Evolutionary conservation across 1,140 invertebrate species (phyloP), one percentile per base, ranked within the genome.

Genomic region (Drosophila orosa): DNA sequence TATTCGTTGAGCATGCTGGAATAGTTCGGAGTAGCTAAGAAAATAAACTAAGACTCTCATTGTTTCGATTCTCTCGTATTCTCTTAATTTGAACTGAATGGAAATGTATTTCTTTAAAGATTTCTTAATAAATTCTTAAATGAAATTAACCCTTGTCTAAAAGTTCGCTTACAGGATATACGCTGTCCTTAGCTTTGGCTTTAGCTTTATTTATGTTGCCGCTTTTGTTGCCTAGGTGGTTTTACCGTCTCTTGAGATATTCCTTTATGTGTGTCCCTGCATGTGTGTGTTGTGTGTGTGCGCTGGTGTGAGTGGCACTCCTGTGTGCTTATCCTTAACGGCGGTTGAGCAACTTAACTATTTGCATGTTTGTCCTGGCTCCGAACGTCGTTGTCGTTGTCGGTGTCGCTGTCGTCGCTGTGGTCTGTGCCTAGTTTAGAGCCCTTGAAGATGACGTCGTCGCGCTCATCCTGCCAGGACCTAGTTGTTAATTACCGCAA

Each of bases 271-370:
- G 45, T 68, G 40, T 65, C 25, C 47, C 9, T 17, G 15, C 42
- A 24, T 42, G 12, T 19, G 5, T 22, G 19, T 47, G 3, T 25
- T 56, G 29, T 27, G 25, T 33, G 25, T 39, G 39, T 59, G n/a
- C 39, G 39, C 39, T 48, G 35, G 55, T 71, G 52, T 75, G 47
- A 71, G 61, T 54, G 83, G 52, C 83, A 87, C 83, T 87, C 83
- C 83, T 89, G 58, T 83, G 57, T 84, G 84, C 69, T 87, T 89
- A 79, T 83, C 80, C 84, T 89, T 87, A 80, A 89, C 76, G 63
- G 79, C 75, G 80, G 67, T 74, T 87, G 60, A 63, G 73, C 84
- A 75, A 87, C 84, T 80, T 84, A 74, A 80, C 84, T 80, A 89
- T 89, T 87, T 87, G 77, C 84, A 87, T 87, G 84, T 84, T 80